Evolutionary conservation across 2,888 invertebrate species (phyloP).

Genomic region (Marronus borbonicus): DNA sequence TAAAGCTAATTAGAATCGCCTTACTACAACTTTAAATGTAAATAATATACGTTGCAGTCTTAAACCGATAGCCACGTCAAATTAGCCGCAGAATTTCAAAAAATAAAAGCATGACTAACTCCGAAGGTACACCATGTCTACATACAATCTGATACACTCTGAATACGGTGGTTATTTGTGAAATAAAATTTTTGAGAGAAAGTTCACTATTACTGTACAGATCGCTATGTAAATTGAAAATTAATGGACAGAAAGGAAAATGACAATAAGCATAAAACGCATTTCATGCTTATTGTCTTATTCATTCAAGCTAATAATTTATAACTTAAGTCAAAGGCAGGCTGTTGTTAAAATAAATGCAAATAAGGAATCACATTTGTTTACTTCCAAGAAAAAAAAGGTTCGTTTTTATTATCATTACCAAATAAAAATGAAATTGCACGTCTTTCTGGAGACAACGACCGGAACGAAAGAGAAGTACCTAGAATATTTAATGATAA

Average conservation of each 20-base stretch:
- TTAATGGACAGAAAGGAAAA: neutral
- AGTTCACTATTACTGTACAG: slow-evolving; percentile 21
- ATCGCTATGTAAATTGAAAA: slow-evolving; percentile 21
- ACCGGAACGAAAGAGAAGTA: no score
- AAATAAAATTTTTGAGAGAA: slow-evolving; percentile 41
- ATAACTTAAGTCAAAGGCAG: no score
- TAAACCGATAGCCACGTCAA: slow-evolving; percentile 26
- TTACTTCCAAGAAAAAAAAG: no score
- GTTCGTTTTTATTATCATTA: no score
- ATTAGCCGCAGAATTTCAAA: slow-evolving; percentile 30
- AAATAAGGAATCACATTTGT: no score
- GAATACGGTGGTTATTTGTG: slow-evolving; percentile 35
- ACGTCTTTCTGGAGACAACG: no score
- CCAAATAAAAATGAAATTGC: no score
- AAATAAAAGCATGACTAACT: slow-evolving; percentile 33
- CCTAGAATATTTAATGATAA: no score
- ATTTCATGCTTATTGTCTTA: no score
- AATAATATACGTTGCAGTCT: neutral
- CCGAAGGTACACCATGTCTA: neutral
- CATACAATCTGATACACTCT: slow-evolving; percentile 34
- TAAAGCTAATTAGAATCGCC: neutral
- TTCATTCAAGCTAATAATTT: no score
- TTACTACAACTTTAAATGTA: neutral
- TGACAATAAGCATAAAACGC: neutral
- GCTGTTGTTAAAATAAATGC: no score